A percentile compares a stretch with the other conserved stretches of the same genome.
phyloP scores from a whole-genome alignment of 2,113 vertebrate species.

The Mesoclemmys tuberculata region DNA sequence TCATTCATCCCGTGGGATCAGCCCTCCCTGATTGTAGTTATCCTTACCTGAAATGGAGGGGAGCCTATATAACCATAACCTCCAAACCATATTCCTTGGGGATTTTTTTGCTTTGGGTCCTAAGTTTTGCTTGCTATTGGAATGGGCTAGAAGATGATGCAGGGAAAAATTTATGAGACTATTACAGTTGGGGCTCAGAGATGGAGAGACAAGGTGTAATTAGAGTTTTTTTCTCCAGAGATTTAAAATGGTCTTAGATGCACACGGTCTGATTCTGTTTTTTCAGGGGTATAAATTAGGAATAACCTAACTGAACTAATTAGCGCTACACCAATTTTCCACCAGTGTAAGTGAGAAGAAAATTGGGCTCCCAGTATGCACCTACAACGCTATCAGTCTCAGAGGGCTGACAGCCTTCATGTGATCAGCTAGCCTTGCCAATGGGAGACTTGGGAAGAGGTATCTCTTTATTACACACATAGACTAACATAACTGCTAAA shows the following conservation, averaged over 20 bases:
- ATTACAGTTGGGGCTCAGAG: neutral
- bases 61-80: neutral
- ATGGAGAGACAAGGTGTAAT: neutral
- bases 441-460: neutral
- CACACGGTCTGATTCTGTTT: slow-evolving; percentile 57
- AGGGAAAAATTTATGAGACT: neutral
- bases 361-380: neutral
- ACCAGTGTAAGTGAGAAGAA: neutral
- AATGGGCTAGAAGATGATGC: slow-evolving; percentile 10
- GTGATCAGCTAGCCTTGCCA: neutral
- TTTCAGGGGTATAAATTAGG: neutral
- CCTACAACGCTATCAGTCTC: fast-evolving
- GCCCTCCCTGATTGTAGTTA: neutral
- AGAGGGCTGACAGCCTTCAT: neutral
- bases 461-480: neutral
- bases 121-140: neutral
- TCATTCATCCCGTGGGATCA: neutral
- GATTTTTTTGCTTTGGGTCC: neutral
- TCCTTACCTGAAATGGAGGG: neutral
- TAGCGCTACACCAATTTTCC: neutral
- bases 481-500: neutral
- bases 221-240: neutral
- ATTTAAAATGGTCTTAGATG: slow-evolving; percentile 30
- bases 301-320: slow-evolving; percentile 46
- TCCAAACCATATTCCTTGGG: neutral